These are phyloP conservation scores for Archips xylosteana DNA, from an alignment of 2,888 invertebrate genomes.

Conservation along the genomic window DNA sequence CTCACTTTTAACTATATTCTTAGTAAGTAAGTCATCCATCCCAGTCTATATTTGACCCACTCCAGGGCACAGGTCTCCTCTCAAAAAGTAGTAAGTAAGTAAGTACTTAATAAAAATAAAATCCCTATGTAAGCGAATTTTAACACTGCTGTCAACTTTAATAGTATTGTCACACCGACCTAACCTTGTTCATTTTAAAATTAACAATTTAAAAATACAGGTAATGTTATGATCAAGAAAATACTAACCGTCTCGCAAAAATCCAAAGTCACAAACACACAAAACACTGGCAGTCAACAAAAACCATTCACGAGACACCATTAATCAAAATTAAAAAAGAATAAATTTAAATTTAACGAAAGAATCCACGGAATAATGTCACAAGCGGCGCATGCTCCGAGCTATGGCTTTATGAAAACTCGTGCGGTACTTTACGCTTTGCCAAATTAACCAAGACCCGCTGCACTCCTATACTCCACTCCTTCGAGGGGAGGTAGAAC, in stretches of 20 bases:
- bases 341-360: slow-evolving; percentile 28
- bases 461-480: slow-evolving; percentile 44
- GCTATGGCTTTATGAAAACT: slow-evolving; percentile 68
- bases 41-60: too few relatives aligned
- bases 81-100: too few relatives aligned
- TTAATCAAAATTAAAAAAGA: slow-evolving; percentile 23
- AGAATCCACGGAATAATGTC: slow-evolving; percentile 46
- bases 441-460: slow-evolving; percentile 60
- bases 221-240: too few relatives aligned
- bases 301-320: slow-evolving; percentile 35
- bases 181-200: not conserved
- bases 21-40: too few relatives aligned
- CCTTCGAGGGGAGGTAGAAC: slow-evolving; percentile 7
- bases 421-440: slow-evolving; percentile 68
- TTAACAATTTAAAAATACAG: too few relatives aligned
- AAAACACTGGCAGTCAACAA: slow-evolving; percentile 32
- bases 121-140: not conserved
- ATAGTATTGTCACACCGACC: not conserved
- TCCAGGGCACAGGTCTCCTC: too few relatives aligned
- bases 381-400: slow-evolving; percentile 65
- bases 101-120: not conserved
- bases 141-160: not conserved
- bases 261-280: slow-evolving; percentile 15
- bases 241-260: slow-evolving; percentile 23
- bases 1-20: too few relatives aligned